Percentiles rank a stretch among this genome's conserved stretches.
phyloP scores from a whole-genome alignment of 2,888 invertebrate species.

The Coelopa pilipes region DNA sequence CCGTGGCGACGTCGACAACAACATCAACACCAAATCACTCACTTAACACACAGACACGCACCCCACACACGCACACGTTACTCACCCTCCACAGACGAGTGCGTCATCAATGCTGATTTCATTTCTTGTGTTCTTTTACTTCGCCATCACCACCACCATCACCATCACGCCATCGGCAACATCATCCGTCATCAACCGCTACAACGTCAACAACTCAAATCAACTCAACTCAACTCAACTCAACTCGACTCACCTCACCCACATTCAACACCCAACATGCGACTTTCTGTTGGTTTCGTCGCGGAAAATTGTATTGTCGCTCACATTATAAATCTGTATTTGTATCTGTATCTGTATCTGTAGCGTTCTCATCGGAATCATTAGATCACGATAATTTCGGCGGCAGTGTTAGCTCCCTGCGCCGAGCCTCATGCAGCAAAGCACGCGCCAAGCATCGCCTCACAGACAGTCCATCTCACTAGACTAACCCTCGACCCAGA shows the following conservation, averaged over 20 bases:
- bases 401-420: conserved; percentile 66
- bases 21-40: too few species aligned
- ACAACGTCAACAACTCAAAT: neutral
- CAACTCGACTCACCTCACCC: too few species aligned
- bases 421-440: conserved; percentile 67
- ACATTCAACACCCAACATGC: neutral
- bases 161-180: neutral
- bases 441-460: conserved; percentile 67
- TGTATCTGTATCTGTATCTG: conserved; percentile 19
- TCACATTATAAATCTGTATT: conserved; percentile 8
- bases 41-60: too few species aligned
- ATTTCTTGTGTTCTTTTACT: too few species aligned
- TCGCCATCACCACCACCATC: neutral
- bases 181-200: neutral
- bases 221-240: neutral
- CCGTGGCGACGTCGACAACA: too few species aligned
- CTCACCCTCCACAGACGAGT: too few species aligned
- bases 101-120: too few species aligned
- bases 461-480: conserved; percentile 67
- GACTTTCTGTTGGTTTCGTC: too few species aligned
- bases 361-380: conserved; percentile 68
- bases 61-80: too few species aligned
- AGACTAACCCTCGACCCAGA: conserved; percentile 31
- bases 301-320: too few species aligned
- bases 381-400: conserved; percentile 67